Conservation (phyloP, 37 sponge, comb jelly and placozoan species). For the Aplysina aerophoba region DNA sequence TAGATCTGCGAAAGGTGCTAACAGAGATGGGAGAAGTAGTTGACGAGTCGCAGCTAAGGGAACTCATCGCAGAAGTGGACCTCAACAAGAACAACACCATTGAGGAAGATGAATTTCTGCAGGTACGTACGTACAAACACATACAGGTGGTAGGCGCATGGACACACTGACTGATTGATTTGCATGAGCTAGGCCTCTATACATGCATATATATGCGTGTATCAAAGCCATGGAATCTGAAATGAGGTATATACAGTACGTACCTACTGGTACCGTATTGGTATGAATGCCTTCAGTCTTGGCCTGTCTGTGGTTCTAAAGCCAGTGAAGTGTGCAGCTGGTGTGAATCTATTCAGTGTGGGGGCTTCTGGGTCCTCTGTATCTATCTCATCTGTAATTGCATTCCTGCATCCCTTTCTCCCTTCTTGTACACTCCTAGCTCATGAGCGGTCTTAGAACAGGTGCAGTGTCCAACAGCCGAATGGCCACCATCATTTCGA, state of each 20-base stretch:
- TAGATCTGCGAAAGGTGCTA: slow-evolving; percentile 79
- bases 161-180: not conserved
- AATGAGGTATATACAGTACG: not conserved
- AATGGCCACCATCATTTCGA: slow-evolving; percentile 69
- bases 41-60: slow-evolving; percentile 81
- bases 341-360: too few species aligned
- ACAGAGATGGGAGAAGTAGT: slow-evolving; percentile 81
- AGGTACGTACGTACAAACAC: slow-evolving; percentile 46
- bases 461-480: slow-evolving; percentile 89
- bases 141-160: not conserved
- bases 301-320: too few species aligned
- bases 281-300: too few species aligned
- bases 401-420: not conserved
- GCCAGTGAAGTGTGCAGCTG: too few species aligned
- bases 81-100: slow-evolving; percentile 94
- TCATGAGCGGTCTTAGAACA: slow-evolving; percentile 86
- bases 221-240: not conserved
- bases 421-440: slow-evolving; percentile 33
- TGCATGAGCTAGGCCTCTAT: not conserved
- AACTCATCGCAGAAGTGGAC: slow-evolving; percentile 95
- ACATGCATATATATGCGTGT: not conserved
- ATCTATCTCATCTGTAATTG: not conserved
- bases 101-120: slow-evolving; percentile 96
- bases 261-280: too few species aligned
- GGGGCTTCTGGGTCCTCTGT: too few species aligned